Conservation (phyloP, 2,888 invertebrate genomes). For the Heteromurus nitidus region DNA sequence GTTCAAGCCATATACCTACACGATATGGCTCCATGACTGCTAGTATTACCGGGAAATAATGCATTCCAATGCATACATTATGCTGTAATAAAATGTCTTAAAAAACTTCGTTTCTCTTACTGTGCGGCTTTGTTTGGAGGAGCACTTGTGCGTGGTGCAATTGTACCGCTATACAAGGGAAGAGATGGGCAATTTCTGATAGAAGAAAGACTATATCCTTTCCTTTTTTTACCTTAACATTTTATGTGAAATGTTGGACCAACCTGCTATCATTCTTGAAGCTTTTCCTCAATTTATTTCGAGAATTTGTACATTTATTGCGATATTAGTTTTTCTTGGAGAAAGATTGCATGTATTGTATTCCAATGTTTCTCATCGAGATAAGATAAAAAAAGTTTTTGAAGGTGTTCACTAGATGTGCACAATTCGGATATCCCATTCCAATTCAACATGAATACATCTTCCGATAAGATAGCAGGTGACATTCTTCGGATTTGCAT, state of each 20-base stretch:
- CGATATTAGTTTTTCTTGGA: too few species aligned
- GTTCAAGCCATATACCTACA: not conserved
- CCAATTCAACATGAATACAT: conserved; percentile 10
- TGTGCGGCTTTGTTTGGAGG: too few species aligned
- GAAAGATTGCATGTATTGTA: not conserved
- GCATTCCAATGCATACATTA: conserved; percentile 53
- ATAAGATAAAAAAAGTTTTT: conserved; percentile 38
- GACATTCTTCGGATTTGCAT: too few species aligned
- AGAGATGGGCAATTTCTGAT: conserved; percentile 43
- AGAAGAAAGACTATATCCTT: not conserved
- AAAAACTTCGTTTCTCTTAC: not conserved
- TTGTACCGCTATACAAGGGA: conserved; percentile 11
- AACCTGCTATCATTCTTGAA: conserved; percentile 46
- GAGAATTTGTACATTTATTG: conserved; percentile 12
- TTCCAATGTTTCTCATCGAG: not conserved
- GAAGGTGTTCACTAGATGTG: too few species aligned
- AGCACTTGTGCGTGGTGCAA: not conserved
- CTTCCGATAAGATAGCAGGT: conserved; percentile 33
- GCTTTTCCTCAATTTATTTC: not conserved
- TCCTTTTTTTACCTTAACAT: not conserved
- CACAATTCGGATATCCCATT: not conserved
- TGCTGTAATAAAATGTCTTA: conserved; percentile 41
- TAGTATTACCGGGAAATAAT: conserved; percentile 48
- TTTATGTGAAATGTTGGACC: conserved; percentile 2
- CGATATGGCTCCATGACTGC: not conserved